Conservation (phyloP, 2,113 vertebrate genomes). For the Cygnus atratus region DNA sequence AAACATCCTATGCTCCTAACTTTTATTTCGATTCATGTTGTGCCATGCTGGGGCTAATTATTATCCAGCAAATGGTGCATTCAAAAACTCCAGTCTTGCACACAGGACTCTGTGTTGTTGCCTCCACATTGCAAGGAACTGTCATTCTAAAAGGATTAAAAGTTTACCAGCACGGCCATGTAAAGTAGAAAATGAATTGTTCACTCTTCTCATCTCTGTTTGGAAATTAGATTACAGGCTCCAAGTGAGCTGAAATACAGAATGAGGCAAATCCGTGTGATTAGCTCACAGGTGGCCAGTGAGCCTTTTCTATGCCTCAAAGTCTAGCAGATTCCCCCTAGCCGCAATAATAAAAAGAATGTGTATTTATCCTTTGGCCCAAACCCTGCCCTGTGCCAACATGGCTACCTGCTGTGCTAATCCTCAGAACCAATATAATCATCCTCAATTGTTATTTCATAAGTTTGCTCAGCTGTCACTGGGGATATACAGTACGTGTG, state of each 20-base stretch:
- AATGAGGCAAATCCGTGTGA: constrained; percentile 48
- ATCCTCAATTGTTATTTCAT: constrained; percentile 3
- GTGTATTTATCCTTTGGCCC: constrained; percentile 75
- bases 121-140: neutral
- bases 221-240: constrained; percentile 56
- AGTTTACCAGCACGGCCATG: constrained; percentile 16
- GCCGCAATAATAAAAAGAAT: constrained; percentile 74
- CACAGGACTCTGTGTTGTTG: neutral
- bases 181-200: constrained; percentile 48
- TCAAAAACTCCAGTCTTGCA: neutral
- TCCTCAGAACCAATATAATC: constrained; percentile 58
- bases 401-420: constrained; percentile 56
- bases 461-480: constrained; percentile 60
- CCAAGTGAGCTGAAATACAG: constrained; percentile 19
- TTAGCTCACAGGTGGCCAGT: constrained; percentile 46
- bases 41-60: constrained; percentile 11
- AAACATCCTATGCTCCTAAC: neutral
- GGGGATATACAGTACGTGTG: neutral
- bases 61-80: neutral
- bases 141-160: constrained; percentile 49
- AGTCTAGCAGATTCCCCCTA: constrained; percentile 76
- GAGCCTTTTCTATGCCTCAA: constrained; percentile 63
- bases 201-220: constrained; percentile 37
- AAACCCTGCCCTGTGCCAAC: constrained; percentile 63
- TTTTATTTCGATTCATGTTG: neutral